Evolutionary conservation across 1,140 invertebrate species (phyloP).

Genomic region (Manduca sexta): DNA sequence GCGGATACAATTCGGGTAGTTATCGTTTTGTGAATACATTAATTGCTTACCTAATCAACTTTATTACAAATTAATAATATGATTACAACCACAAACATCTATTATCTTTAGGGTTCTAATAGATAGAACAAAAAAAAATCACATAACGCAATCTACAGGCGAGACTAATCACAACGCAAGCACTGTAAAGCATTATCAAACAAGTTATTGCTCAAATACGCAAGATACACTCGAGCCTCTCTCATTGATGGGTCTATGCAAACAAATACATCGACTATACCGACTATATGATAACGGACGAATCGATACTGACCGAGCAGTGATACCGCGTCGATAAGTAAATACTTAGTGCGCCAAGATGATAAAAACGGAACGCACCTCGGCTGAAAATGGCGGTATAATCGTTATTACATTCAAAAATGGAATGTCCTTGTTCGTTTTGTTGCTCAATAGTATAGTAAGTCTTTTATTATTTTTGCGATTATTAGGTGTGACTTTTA

Average conservation of each 20-base stretch:
- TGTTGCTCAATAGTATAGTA: no score
- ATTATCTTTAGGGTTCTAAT: slow-evolving; percentile 33
- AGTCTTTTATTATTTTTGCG: no score
- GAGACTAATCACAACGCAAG: slow-evolving; percentile 53
- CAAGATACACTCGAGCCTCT: slow-evolving; percentile 54
- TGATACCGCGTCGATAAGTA: slow-evolving; percentile 48
- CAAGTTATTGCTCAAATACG: slow-evolving; percentile 68
- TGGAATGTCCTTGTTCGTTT: no score
- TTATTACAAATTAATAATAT: no score
- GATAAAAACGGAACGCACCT: slow-evolving; percentile 51
- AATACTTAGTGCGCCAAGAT: slow-evolving; percentile 40
- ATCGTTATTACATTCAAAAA: neutral
- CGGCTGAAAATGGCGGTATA: slow-evolving; percentile 5
- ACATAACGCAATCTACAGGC: slow-evolving; percentile 42
- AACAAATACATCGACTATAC: slow-evolving; percentile 52
- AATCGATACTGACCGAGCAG: slow-evolving; percentile 60
- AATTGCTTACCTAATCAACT: no score
- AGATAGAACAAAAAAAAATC: slow-evolving; percentile 59
- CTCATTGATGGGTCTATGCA: slow-evolving; percentile 59
- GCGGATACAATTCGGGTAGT: neutral
- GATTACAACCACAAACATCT: slow-evolving; percentile 1
- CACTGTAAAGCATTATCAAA: slow-evolving; percentile 58
- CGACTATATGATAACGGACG: slow-evolving; percentile 60
- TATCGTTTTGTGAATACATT: no score
- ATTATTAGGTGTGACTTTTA: no score